Evolutionary conservation across 2,113 vertebrate genomes (phyloP).

Genomic region (Bos taurus): ARS-UCD2.0 NC_037346.1:17003001-17003500

Average conservation of each 20-base stretch:
- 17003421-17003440: background rate
- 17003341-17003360: background rate
- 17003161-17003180: background rate
- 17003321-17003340: background rate
- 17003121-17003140: background rate
- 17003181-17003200: background rate
- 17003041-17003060: background rate
- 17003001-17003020: background rate
- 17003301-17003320: background rate
- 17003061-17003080: background rate
- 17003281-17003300: background rate
- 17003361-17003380: background rate
- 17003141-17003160: background rate
- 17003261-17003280: background rate
- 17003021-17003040: background rate
- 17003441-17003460: background rate
- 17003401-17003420: background rate
- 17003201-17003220: background rate
- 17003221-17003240: background rate
- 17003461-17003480: background rate
- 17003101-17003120: background rate
- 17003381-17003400: background rate
- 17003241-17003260: background rate
- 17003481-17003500: background rate
- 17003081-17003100: background rate